phyloP scores from a whole-genome alignment of 2,113 vertebrate genomes.

The Toxostoma redivivum region DNA sequence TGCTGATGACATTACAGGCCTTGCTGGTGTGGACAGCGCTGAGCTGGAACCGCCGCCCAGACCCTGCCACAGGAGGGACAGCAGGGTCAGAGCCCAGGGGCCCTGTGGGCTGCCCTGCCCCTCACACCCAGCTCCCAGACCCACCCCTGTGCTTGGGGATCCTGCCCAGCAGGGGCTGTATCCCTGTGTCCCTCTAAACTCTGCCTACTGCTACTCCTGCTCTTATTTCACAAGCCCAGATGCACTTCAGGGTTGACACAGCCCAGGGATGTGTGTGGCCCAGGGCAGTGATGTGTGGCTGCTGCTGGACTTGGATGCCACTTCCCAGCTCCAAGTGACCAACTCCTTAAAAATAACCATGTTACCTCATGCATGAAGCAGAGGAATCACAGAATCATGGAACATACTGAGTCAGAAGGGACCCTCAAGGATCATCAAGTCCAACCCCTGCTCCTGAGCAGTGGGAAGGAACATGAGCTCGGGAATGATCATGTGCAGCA shows the following conservation, averaged over 20 bases:
- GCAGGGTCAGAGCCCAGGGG: accelerated
- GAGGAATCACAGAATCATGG: background rate
- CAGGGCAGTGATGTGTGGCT: background rate
- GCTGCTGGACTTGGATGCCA: background rate
- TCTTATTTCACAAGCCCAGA: background rate
- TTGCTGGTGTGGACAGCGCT: constrained; percentile 90
- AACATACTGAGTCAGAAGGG: background rate
- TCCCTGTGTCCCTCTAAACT: background rate
- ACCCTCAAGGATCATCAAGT: background rate
- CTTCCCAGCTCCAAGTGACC: background rate
- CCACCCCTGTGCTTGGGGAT: background rate
- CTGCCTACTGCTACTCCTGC: background rate
- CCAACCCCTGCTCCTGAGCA: background rate
- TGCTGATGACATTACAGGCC: constrained; percentile 92
- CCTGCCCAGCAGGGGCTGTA: background rate
- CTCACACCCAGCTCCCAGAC: background rate
- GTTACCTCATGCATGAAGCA: background rate
- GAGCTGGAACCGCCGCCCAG: constrained; percentile 82
- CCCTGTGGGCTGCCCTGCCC: background rate
- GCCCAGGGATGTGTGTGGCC: background rate
- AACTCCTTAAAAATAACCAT: background rate
- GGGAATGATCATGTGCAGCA: accelerated
- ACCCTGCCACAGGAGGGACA: constrained; percentile 67
- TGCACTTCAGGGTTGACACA: background rate
- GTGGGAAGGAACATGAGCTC: background rate